These are phyloP conservation scores for Helicorthomorpha holstii DNA, from an alignment of 1,140 invertebrate genomes.

Conservation along the genomic window DNA sequence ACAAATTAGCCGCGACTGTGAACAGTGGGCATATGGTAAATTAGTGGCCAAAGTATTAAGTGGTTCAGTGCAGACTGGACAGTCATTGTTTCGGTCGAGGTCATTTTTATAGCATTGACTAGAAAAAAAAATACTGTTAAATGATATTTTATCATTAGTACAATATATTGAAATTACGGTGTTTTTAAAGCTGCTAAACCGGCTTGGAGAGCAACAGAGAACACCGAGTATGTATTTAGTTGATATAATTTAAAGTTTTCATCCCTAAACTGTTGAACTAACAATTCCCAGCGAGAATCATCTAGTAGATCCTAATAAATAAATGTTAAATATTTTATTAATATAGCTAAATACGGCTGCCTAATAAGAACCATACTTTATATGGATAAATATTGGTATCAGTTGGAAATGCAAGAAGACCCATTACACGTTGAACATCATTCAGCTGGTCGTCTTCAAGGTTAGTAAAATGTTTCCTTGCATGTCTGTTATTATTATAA, in stretches of 20 bases:
- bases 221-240: conserved; percentile 72
- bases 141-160: not conserved
- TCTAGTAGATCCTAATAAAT: conserved; percentile 39
- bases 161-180: conserved; percentile 34
- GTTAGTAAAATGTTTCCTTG: conserved; percentile 75
- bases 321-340: conserved; percentile 2
- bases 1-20: conserved; percentile 83
- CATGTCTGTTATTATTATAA: conserved; percentile 42
- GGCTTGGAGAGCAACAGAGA: conserved; percentile 76
- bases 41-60: conserved; percentile 68
- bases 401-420: conserved; percentile 73
- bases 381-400: conserved; percentile 49
- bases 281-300: conserved; percentile 51
- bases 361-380: conserved; percentile 22
- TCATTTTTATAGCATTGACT: conserved; percentile 31
- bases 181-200: conserved; percentile 91
- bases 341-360: not conserved
- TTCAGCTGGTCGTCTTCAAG: conserved; percentile 70
- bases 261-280: conserved; percentile 78
- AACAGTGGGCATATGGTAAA: conserved; percentile 89
- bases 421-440: conserved; percentile 88
- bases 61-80: conserved; percentile 80
- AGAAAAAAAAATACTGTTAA: not conserved
- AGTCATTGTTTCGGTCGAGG: conserved; percentile 51
- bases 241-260: conserved; percentile 91